phyloP scores from a whole-genome alignment of 1,140 invertebrate species.

The Leptonema lineaticorne region DNA sequence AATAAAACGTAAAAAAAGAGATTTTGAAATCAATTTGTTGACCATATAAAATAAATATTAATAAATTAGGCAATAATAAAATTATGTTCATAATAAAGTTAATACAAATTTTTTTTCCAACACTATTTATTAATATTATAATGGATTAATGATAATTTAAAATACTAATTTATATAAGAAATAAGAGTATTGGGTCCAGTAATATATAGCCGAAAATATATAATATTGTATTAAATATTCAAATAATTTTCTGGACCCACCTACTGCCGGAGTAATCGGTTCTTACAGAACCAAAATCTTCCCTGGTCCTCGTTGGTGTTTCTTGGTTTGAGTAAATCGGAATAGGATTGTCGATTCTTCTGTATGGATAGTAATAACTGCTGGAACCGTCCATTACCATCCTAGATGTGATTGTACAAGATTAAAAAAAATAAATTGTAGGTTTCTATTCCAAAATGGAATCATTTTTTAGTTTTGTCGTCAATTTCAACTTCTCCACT shows the following conservation, averaged over 20 bases:
- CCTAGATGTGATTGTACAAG: slow-evolving; percentile 5
- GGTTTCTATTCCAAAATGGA: neutral
- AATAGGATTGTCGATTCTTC: slow-evolving; percentile 35
- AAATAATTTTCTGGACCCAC: slow-evolving; percentile 41
- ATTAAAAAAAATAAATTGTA: neutral
- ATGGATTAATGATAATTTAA: too few relatives aligned
- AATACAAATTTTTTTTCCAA: too few relatives aligned
- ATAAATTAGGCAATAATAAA: too few relatives aligned
- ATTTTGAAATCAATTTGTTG: too few relatives aligned
- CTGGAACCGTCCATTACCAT: slow-evolving; percentile 36
- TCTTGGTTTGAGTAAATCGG: slow-evolving; percentile 25
- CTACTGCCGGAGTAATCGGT: slow-evolving; percentile 52
- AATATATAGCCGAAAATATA: neutral
- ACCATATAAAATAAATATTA: too few relatives aligned
- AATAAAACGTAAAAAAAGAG: too few relatives aligned
- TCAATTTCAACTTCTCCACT: neutral
- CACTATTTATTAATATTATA: too few relatives aligned
- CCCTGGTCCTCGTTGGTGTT: slow-evolving; percentile 38
- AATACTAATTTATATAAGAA: too few relatives aligned
- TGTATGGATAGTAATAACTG: slow-evolving; percentile 45
- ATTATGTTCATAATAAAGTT: too few relatives aligned
- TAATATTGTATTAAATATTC: neutral
- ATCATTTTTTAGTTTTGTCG: neutral
- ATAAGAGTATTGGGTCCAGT: too few relatives aligned
- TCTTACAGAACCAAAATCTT: slow-evolving; percentile 46